These are phyloP conservation scores for Micropoecilia bifurca DNA, from an alignment of 2,797 vertebrate genomes.

Conservation along the genomic window DNA sequence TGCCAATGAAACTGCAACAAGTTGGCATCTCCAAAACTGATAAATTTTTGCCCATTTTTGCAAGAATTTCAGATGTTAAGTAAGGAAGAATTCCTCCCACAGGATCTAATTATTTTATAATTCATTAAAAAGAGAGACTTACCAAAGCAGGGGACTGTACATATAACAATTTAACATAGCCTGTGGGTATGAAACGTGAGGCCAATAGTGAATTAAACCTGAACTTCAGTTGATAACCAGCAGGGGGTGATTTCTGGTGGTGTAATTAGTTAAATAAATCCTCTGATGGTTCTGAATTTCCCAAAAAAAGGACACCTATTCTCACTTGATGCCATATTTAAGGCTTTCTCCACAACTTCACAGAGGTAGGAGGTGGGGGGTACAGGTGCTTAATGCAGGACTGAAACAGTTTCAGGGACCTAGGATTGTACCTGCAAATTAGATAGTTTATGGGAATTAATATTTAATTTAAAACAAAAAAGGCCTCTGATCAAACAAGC, in stretches of 20 bases:
- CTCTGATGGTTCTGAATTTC: not conserved
- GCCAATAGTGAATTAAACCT: not conserved
- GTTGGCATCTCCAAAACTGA: not conserved
- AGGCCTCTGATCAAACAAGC: too few relatives aligned
- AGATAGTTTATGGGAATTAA: not conserved
- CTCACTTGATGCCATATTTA: constrained; percentile 1
- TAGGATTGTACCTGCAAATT: not conserved
- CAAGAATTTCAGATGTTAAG: not conserved
- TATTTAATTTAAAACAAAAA: not conserved
- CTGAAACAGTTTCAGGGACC: not conserved
- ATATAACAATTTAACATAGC: constrained; percentile 10
- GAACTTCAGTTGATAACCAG: not conserved
- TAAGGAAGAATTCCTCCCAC: not conserved
- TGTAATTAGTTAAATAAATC: not conserved
- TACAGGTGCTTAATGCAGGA: not conserved
- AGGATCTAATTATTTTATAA: constrained; percentile 10
- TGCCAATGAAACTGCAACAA: constrained; percentile 5
- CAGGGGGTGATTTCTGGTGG: not conserved
- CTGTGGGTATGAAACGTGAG: not conserved
- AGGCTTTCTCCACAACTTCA: not conserved
- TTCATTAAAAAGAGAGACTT: not conserved
- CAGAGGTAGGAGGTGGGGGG: too few relatives aligned
- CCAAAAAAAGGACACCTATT: not conserved
- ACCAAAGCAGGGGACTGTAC: not conserved
- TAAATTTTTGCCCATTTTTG: too few relatives aligned